Evolutionary conservation across 2,797 vertebrate genomes (phyloP).

Genomic region (Leptodactylus fallax): DNA sequence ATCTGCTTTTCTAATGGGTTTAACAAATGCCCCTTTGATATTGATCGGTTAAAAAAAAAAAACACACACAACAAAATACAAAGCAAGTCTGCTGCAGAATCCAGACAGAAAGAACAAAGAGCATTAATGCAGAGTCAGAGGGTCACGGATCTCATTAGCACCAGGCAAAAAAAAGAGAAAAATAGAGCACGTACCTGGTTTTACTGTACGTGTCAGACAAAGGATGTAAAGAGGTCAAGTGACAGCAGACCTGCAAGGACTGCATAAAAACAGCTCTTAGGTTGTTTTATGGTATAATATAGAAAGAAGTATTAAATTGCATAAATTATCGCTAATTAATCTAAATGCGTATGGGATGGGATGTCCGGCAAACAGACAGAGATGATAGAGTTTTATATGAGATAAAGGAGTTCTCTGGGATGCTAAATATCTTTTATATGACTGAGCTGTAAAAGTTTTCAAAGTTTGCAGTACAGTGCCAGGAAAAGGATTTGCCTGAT

Average conservation of each 20-base stretch:
- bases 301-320: neutral
- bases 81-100: constrained; percentile 46
- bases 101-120: constrained; percentile 56
- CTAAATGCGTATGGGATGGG: neutral
- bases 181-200: constrained; percentile 17
- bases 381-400: neutral
- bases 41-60: constrained; percentile 55
- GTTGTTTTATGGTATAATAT: neutral
- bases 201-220: constrained; percentile 41
- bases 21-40: constrained; percentile 66
- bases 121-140: constrained; percentile 45
- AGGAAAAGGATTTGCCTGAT: neutral
- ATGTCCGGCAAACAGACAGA: neutral
- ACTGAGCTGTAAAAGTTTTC: neutral
- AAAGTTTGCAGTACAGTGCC: neutral
- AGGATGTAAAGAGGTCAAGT: constrained; percentile 11
- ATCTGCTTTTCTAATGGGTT: constrained; percentile 70
- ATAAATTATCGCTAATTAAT: neutral
- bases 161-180: constrained; percentile 5
- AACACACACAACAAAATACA: constrained; percentile 40
- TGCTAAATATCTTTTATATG: neutral
- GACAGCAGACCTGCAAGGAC: neutral
- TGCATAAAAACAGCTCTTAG: neutral
- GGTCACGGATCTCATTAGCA: constrained; percentile 44
- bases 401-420: neutral